These are phyloP conservation scores for Sericinus montela DNA, from an alignment of 2,888 invertebrate genomes.

Conservation along the genomic window DNA sequence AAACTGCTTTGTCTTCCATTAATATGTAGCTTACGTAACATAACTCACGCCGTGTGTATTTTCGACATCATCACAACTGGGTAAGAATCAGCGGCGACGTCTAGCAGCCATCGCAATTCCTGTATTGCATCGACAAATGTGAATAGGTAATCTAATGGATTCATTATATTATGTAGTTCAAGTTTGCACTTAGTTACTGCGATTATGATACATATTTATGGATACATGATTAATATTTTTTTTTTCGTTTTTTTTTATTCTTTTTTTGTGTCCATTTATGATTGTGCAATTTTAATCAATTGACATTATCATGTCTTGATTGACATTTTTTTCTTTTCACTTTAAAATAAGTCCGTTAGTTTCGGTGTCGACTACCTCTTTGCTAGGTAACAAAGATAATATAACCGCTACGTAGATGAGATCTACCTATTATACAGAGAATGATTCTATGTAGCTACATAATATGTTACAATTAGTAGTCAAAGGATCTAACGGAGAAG, in stretches of 20 bases:
- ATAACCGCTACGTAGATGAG: no score
- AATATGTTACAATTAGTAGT: no score
- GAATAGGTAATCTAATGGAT: slow-evolving; percentile 47
- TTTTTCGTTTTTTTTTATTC: slow-evolving; percentile 2
- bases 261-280: slow-evolving; percentile 14
- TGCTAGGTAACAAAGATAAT: no score
- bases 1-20: background rate
- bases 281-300: background rate
- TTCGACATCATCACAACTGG: slow-evolving; percentile 56
- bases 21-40: background rate
- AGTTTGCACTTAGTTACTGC: background rate
- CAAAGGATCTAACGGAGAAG: no score
- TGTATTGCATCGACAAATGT: slow-evolving; percentile 46
- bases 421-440: no score
- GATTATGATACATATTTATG: background rate
- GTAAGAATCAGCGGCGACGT: slow-evolving; percentile 55
- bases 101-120: slow-evolving; percentile 59
- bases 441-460: no score
- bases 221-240: slow-evolving; percentile 13
- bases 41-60: slow-evolving; percentile 47
- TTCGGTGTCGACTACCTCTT: no score
- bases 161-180: slow-evolving; percentile 42
- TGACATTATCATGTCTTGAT: no score
- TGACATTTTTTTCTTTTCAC: no score
- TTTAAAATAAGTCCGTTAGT: no score